These are phyloP conservation scores for Diadumene lineata DNA, from an alignment of 92 coral and sea anemone species.

Conservation along the genomic window DNA sequence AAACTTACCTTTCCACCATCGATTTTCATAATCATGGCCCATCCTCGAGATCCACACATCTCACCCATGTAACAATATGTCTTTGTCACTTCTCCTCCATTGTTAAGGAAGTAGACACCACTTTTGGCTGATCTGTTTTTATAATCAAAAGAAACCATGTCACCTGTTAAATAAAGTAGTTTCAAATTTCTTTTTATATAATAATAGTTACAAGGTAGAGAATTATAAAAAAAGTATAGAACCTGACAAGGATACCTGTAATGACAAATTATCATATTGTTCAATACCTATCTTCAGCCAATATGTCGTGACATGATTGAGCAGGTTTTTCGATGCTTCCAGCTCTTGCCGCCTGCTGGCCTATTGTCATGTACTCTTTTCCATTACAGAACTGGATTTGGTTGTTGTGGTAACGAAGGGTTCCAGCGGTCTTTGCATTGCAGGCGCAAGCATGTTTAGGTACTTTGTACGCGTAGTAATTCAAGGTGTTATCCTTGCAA, in stretches of 20 bases:
- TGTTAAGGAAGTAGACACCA: slow-evolving; percentile 29
- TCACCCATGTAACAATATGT: slow-evolving; percentile 33
- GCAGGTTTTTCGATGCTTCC: slow-evolving; percentile 36
- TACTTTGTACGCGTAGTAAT: slow-evolving; percentile 4
- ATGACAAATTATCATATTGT: neutral
- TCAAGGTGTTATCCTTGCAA: neutral
- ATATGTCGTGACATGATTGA: slow-evolving; percentile 27
- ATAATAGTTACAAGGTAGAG: no score
- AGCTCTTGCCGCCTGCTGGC: neutral
- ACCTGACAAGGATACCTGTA: no score
- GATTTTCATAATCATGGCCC: slow-evolving; percentile 42
- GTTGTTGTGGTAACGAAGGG: slow-evolving; percentile 52
- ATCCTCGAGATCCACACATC: slow-evolving; percentile 42
- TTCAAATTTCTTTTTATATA: no score
- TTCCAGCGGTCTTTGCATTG: slow-evolving; percentile 29
- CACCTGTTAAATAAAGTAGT: no score
- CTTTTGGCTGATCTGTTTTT: slow-evolving; percentile 8
- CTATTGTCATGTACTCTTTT: slow-evolving; percentile 18
- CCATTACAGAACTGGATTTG: slow-evolving; percentile 55
- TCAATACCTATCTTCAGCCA: neutral
- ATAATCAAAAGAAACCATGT: no score
- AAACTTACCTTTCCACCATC: slow-evolving; percentile 29
- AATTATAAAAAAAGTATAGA: no score
- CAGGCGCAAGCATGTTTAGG: slow-evolving; percentile 40
- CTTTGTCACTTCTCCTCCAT: neutral